phyloP scores from a whole-genome alignment of 2,888 invertebrate genomes.

The Drosophila robusta region DNA sequence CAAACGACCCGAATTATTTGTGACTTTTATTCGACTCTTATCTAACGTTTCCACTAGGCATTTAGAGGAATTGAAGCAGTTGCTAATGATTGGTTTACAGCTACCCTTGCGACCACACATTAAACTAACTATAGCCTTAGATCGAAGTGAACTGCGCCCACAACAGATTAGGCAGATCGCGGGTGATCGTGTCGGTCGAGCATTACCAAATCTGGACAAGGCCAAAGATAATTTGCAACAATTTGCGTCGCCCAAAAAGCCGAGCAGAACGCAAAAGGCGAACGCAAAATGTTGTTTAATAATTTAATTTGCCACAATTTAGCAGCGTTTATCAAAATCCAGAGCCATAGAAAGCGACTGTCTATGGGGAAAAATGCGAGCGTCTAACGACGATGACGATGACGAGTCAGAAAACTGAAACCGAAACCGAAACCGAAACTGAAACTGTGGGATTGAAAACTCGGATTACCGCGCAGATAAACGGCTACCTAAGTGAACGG shows the following conservation, averaged over 20 bases:
- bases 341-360: conserved; percentile 24
- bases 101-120: conserved; percentile 35
- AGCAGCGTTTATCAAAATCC: conserved; percentile 83
- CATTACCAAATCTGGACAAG: conserved; percentile 75
- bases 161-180: conserved; percentile 27
- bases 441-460: conserved; percentile 56
- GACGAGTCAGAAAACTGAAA: conserved; percentile 49
- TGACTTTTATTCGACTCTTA: too few relatives aligned
- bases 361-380: conserved; percentile 31
- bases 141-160: conserved; percentile 36
- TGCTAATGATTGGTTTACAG: conserved; percentile 36
- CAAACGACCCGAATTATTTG: too few relatives aligned
- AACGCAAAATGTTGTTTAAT: conserved; percentile 79
- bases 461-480: conserved; percentile 76
- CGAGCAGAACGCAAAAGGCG: conserved; percentile 48
- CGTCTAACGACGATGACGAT: conserved; percentile 29
- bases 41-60: not conserved
- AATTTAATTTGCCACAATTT: conserved; percentile 85
- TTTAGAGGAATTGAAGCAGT: conserved; percentile 10
- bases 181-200: conserved; percentile 20
- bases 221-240: conserved; percentile 80
- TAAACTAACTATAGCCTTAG: conserved; percentile 40
- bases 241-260: conserved; percentile 66
- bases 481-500: conserved; percentile 79
- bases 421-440: conserved; percentile 23